Evolutionary conservation across 2,888 invertebrate genomes (phyloP).

Genomic region (Rutpela maculata): DNA sequence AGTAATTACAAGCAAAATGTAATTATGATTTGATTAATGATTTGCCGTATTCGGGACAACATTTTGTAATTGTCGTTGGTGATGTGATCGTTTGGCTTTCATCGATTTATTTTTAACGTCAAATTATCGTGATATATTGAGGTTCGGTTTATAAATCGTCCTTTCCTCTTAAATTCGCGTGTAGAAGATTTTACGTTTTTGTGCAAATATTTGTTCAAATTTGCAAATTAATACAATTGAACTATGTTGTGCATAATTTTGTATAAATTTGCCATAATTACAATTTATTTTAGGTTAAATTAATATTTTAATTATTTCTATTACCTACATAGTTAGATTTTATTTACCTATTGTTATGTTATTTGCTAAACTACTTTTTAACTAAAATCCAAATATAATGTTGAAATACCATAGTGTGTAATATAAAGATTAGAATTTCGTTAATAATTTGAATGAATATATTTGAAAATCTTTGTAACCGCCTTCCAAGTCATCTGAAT

Average conservation of each 20-base stretch:
- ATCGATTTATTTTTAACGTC: slow-evolving; percentile 51
- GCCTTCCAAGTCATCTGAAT: too few species aligned
- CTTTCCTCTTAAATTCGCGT: slow-evolving; percentile 12
- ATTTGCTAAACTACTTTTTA: background rate
- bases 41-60: slow-evolving; percentile 55
- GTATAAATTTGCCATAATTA: background rate
- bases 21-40: slow-evolving; percentile 64
- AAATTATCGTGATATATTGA: slow-evolving; percentile 52
- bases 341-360: background rate
- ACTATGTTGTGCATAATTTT: background rate
- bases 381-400: background rate
- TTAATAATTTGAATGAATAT: background rate
- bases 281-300: background rate
- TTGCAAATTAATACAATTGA: background rate
- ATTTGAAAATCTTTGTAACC: too few species aligned
- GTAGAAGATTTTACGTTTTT: background rate
- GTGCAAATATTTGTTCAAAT: background rate
- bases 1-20: slow-evolving; percentile 62
- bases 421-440: background rate
- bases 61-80: slow-evolving; percentile 59
- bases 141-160: slow-evolving; percentile 36
- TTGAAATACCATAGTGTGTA: background rate
- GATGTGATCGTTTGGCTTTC: slow-evolving; percentile 50
- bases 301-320: background rate
- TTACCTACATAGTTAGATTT: background rate